Percentiles rank a stretch among this genome's conserved stretches.
These are phyloP conservation scores for Dasypolia templi DNA, from an alignment of 2,888 invertebrate genomes.

Conservation along the genomic window DNA sequence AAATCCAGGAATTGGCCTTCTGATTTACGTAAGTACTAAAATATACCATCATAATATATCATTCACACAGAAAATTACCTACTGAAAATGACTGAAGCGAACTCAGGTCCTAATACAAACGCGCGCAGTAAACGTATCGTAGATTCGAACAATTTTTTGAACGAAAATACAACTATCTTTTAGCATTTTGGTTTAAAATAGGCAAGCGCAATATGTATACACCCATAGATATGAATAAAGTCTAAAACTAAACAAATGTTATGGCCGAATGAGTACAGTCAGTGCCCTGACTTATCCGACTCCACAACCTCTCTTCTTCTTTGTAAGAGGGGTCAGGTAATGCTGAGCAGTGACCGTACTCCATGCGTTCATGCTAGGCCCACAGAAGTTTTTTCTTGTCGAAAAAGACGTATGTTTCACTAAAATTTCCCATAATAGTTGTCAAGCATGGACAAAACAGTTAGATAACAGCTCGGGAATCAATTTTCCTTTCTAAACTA, in stretches of 20 bases:
- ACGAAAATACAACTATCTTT: not conserved
- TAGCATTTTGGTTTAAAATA: no score
- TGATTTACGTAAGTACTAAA: not conserved
- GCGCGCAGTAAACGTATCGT: not conserved
- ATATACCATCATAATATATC: not conserved
- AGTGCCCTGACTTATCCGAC: no score
- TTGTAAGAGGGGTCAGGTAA: no score
- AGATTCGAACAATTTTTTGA: not conserved
- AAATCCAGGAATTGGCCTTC: not conserved
- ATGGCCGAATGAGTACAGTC: not conserved
- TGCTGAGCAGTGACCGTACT: no score
- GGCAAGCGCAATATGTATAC: not conserved
- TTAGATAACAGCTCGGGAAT: not conserved
- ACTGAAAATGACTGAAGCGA: not conserved
- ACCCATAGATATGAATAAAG: not conserved
- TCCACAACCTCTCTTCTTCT: no score
- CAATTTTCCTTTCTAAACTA: not conserved
- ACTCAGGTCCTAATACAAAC: not conserved
- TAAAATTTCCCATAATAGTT: not conserved
- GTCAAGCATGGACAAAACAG: not conserved
- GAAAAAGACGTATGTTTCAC: not conserved
- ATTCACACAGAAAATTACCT: not conserved
- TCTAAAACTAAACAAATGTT: not conserved
- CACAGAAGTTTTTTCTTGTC: not conserved
- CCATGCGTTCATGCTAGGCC: not conserved